These are phyloP conservation scores for Gorsachius goisagi DNA, from an alignment of 2,113 vertebrate species.

Conservation along the genomic window DNA sequence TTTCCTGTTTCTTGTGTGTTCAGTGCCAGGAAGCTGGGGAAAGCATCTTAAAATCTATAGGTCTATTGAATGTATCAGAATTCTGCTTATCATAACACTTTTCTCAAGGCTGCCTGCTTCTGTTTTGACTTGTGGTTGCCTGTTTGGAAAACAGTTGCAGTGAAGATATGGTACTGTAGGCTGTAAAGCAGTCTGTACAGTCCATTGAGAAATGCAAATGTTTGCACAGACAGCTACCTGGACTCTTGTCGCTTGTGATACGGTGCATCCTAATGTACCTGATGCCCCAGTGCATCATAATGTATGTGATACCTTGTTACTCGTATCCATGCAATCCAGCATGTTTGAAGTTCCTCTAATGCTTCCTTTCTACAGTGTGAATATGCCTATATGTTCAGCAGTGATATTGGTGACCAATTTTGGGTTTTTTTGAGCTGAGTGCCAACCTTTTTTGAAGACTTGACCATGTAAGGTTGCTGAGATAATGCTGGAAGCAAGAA, in stretches of 20 bases:
- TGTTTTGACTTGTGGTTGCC: neutral
- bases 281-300: no score
- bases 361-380: neutral
- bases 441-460: neutral
- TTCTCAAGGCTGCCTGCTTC: neutral
- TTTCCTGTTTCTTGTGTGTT: neutral
- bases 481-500: neutral
- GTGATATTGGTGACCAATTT: neutral
- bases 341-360: neutral
- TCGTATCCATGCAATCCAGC: neutral
- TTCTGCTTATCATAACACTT: neutral
- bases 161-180: neutral
- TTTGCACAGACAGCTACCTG: neutral
- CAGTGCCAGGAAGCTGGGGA: neutral
- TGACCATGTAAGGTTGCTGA: neutral
- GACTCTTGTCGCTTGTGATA: neutral
- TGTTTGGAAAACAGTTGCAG: neutral
- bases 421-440: neutral
- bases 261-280: neutral
- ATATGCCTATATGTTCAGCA: neutral
- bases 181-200: neutral
- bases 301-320: neutral
- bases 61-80: neutral
- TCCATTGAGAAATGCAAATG: accelerated
- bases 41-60: neutral